Conservation (phyloP, 2,888 invertebrate genomes). For the Onthophagus sagittarius region DNA sequence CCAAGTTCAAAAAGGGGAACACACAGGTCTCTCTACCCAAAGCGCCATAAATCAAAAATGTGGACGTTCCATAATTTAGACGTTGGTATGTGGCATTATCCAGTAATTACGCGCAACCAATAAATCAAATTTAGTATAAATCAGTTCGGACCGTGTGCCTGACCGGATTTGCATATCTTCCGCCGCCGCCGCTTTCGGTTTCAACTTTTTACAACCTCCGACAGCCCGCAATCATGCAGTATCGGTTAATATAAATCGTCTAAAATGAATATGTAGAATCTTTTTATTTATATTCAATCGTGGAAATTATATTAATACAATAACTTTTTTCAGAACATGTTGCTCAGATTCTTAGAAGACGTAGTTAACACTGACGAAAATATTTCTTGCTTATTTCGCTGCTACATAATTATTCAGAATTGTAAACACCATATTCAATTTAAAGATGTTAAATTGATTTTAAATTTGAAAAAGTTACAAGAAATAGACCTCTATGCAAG, state of each 20-base stretch:
- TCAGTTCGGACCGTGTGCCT: conserved; percentile 11
- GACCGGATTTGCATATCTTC: conserved; percentile 18
- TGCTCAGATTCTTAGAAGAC: too few species aligned
- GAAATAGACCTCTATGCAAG: too few species aligned
- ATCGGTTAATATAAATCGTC: background rate
- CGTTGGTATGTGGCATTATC: background rate
- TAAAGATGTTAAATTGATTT: too few species aligned
- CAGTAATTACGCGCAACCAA: conserved; percentile 16
- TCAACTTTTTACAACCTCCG: background rate
- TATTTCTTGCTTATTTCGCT: too few species aligned
- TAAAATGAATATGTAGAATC: too few species aligned
- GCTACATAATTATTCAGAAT: too few species aligned
- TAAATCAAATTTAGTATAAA: conserved; percentile 22
- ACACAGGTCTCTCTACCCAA: background rate
- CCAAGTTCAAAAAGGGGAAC: background rate
- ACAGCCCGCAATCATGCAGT: background rate
- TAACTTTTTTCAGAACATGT: too few species aligned
- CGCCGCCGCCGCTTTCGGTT: background rate
- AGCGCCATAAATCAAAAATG: background rate
- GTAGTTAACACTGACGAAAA: too few species aligned
- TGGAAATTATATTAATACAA: too few species aligned
- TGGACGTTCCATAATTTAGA: background rate
- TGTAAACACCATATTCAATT: too few species aligned
- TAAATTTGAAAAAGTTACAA: too few species aligned
- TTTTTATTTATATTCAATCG: too few species aligned